Conservation (phyloP, 1,140 invertebrate genomes). For the Eumaeus atala region DNA sequence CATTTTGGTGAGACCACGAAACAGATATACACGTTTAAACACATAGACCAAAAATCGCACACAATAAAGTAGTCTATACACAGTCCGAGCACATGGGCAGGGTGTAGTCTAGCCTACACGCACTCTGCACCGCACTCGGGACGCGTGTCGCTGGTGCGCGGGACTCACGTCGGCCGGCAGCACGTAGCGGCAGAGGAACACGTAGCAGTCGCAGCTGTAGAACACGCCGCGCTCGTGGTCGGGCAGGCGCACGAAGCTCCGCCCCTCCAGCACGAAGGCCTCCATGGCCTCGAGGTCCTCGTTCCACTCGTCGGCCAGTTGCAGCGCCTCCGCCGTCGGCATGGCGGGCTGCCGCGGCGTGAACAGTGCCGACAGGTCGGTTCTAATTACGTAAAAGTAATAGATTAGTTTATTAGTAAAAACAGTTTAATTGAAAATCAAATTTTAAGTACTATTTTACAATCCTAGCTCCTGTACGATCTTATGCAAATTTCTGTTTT, state of each 20-base stretch:
- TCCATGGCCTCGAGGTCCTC: slow-evolving; percentile 98
- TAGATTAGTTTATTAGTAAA: background rate
- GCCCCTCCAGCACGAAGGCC: slow-evolving; percentile 97
- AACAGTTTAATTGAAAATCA: too few relatives aligned
- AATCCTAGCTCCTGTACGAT: too few relatives aligned
- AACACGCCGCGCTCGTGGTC: slow-evolving; percentile 96
- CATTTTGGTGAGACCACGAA: too few relatives aligned
- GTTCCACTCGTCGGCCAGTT: slow-evolving; percentile 95
- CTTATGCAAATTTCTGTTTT: too few relatives aligned
- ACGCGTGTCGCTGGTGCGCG: slow-evolving; percentile 26
- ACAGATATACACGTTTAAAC: too few relatives aligned
- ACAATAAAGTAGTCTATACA: too few relatives aligned
- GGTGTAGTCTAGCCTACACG: too few relatives aligned
- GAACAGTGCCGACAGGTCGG: slow-evolving; percentile 96
- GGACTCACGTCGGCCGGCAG: slow-evolving; percentile 78
- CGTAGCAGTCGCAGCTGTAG: slow-evolving; percentile 97
- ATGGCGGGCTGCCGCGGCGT: slow-evolving; percentile 94
- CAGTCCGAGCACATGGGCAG: too few relatives aligned
- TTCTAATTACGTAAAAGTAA: slow-evolving; percentile 55
- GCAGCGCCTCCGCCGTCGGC: slow-evolving; percentile 88
- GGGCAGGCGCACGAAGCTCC: slow-evolving; percentile 96
- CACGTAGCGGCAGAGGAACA: slow-evolving; percentile 97
- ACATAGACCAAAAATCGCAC: too few relatives aligned
- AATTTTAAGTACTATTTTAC: background rate
- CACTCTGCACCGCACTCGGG: too few relatives aligned